Evolutionary conservation across 1,140 invertebrate genomes (phyloP), one percentile per base, ranked within the genome.

Genomic region (Campoletis sonorensis): DNA sequence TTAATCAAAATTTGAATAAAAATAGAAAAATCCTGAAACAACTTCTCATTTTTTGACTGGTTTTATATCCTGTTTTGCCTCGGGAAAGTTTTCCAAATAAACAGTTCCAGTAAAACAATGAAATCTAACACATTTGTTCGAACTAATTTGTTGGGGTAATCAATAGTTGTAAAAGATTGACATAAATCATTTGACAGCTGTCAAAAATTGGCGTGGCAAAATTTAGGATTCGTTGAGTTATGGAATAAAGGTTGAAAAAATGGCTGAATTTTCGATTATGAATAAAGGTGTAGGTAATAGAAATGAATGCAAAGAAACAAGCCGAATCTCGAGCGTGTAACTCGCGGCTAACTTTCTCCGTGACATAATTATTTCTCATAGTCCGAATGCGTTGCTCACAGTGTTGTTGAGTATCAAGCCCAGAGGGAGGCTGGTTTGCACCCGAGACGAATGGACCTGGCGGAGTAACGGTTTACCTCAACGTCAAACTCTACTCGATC

Each of bases 351-450:
- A 90, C 89, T 90, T 90, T 90, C 89, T 89, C 89, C 89, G 87
- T 91, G 90, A 91, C 90, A 90, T 91, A 91, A 91, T 90, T 88
- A 67, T 89, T 81, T 85, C 85, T 84, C 85, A 85, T 82, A 82
- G 84, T 81, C 64, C 79, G 82, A 15, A n/a, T 49, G 51, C 45
- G 37, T 16, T n/a, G 27, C 72, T 75, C 49, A 23, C 13, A 33
- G 33, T 33, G 61, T 26, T 26, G 61, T 23, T 64, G 61, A 23
- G 61, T 64, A 64, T 54, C n/a, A 51, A 61, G 40, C 21, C 54
- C 72, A 87, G 83, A 83, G 79, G 82, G 82, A 83, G 67, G 45
- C 70, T 67, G 40, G 79, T 45, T 58, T 61, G 27, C 51, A 81
- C 58, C 45, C 70, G 64, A 68, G 68, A 86, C 77, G 80, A 85